These are phyloP conservation scores for Bos taurus DNA, from an alignment of 2,113 vertebrate genomes.

Conservation along the genomic window DNA sequence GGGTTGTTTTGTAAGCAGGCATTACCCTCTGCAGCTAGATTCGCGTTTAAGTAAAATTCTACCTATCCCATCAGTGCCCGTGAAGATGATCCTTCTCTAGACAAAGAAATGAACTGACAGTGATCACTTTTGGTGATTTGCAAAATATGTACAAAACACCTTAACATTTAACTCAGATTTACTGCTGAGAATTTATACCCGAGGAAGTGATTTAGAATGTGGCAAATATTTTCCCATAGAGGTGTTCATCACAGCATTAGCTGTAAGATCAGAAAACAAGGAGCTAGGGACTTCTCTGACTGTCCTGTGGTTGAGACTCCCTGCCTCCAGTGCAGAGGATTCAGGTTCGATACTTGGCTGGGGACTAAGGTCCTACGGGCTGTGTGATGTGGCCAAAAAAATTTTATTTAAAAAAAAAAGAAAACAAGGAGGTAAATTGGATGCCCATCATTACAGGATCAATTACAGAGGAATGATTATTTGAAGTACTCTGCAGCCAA, in stretches of 20 bases:
- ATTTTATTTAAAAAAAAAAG: not conserved
- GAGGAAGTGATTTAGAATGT: not conserved
- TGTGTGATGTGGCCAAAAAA: not conserved
- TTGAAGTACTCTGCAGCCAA: accelerated
- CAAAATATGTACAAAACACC: not conserved
- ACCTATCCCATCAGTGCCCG: not conserved
- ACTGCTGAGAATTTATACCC: not conserved
- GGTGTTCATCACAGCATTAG: not conserved
- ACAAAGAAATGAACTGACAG: not conserved
- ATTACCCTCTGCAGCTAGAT: not conserved
- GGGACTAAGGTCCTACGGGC: not conserved
- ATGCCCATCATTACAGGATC: accelerated
- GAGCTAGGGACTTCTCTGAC: not conserved
- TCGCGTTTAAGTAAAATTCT: constrained; percentile 12
- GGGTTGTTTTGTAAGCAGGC: not conserved
- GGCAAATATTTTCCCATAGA: not conserved
- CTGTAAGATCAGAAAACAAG: not conserved
- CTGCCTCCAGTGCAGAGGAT: not conserved
- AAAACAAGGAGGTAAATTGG: not conserved
- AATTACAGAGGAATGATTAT: accelerated
- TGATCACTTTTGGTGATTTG: not conserved
- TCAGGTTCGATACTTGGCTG: not conserved
- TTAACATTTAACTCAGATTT: not conserved
- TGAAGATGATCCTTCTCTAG: not conserved
- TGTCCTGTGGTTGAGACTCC: not conserved